Percentiles rank a stretch among this genome's conserved stretches.
Evolutionary conservation across 2,797 vertebrate genomes (phyloP).

Genomic region (Eidolon dupreanum): DNA sequence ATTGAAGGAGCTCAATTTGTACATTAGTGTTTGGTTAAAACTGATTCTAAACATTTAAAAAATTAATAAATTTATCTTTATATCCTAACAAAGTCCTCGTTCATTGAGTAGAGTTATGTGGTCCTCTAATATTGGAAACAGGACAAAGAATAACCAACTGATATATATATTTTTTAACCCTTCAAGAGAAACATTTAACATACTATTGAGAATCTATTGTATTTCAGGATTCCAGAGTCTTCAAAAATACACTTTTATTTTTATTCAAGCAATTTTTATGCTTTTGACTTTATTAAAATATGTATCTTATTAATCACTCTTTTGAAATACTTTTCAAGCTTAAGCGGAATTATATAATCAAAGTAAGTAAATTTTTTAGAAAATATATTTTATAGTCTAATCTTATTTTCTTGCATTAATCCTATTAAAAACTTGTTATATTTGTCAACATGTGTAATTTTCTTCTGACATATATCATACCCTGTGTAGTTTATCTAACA

Average conservation of each 20-base stretch:
- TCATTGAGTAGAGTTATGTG: not conserved
- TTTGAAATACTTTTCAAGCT: slow-evolving; percentile 13
- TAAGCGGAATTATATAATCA: not conserved
- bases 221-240: not conserved
- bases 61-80: not conserved
- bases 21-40: not conserved
- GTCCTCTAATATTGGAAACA: not conserved
- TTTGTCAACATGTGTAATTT: not conserved
- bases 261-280: not conserved
- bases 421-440: not conserved
- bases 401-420: not conserved
- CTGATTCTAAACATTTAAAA: slow-evolving; percentile 30
- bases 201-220: not conserved
- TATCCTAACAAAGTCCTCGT: not conserved
- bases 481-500: not conserved
- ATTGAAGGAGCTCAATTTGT: not conserved
- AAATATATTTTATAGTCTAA: not conserved
- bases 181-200: not conserved
- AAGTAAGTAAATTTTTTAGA: slow-evolving; percentile 12
- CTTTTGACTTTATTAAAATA: slow-evolving; percentile 32
- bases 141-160: not conserved
- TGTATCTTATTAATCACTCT: not conserved
- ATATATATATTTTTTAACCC: not conserved
- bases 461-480: not conserved
- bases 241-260: not conserved